Conservation (phyloP, 2,113 vertebrate species). For the Pseudopipra pipra region DNA sequence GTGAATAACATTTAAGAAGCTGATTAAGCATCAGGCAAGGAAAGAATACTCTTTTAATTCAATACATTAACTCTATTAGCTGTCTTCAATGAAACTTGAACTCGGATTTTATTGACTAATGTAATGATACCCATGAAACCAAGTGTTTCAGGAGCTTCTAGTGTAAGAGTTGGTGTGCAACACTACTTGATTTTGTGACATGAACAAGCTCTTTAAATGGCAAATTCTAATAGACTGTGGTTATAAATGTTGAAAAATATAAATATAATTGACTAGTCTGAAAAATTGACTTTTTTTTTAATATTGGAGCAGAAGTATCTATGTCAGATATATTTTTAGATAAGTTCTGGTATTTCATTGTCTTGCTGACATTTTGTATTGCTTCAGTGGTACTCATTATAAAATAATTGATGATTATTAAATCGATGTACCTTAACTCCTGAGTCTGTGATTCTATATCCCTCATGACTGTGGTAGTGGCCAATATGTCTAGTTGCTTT, state of each 20-base stretch:
- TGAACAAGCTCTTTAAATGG: not conserved
- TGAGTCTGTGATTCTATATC: not conserved
- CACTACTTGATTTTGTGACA: not conserved
- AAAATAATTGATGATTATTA: conserved; percentile 13
- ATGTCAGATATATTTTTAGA: not conserved
- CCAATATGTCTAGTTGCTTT: not conserved
- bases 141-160: not conserved
- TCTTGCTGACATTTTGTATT: conserved; percentile 1
- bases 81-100: conserved; percentile 30
- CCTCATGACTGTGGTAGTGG: not conserved
- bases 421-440: not conserved
- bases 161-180: not conserved
- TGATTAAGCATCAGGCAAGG: not conserved
- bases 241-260: not conserved
- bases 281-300: not conserved
- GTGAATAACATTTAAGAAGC: not conserved
- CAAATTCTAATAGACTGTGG: not conserved
- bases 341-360: not conserved
- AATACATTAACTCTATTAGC: not conserved
- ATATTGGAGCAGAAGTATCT: not conserved
- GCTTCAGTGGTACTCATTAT: not conserved
- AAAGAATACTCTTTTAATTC: conserved; percentile 28
- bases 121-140: conserved; percentile 27
- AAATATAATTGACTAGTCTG: not conserved
- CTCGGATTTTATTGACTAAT: not conserved